Evolutionary conservation across 2,113 vertebrate species (phyloP).

Genomic region (Mellivora capensis): DNA sequence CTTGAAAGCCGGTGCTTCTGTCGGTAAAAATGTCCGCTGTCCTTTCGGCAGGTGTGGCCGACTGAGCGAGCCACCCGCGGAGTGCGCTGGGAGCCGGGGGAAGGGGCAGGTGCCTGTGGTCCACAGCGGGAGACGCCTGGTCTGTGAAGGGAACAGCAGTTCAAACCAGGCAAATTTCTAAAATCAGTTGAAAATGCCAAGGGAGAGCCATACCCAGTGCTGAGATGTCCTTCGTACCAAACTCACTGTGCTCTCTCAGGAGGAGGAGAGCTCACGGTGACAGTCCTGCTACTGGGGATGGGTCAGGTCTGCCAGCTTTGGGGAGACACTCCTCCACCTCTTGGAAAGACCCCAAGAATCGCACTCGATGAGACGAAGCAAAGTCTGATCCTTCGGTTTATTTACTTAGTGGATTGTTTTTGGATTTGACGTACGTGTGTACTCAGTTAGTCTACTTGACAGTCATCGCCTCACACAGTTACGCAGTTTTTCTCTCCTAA

Average conservation of each 20-base stretch:
- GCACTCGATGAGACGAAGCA: rapidly evolving
- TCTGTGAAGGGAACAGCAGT: rapidly evolving
- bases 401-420: not conserved
- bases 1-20: rapidly evolving
- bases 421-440: rapidly evolving
- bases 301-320: not conserved
- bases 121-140: rapidly evolving
- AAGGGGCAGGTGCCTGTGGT: rapidly evolving
- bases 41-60: rapidly evolving
- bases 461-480: rapidly evolving
- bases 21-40: too few relatives aligned
- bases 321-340: not conserved
- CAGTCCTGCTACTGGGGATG: rapidly evolving
- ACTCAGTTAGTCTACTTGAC: too few relatives aligned
- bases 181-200: not conserved
- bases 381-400: rapidly evolving
- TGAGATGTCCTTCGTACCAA: not conserved
- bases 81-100: rapidly evolving
- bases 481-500: too few relatives aligned
- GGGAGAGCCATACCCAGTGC: rapidly evolving
- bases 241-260: rapidly evolving
- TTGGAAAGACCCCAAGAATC: too few relatives aligned
- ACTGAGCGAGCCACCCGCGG: rapidly evolving
- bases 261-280: not conserved
- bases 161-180: rapidly evolving